Conservation (phyloP, 1,140 invertebrate genomes). For the Musca domestica region DNA sequence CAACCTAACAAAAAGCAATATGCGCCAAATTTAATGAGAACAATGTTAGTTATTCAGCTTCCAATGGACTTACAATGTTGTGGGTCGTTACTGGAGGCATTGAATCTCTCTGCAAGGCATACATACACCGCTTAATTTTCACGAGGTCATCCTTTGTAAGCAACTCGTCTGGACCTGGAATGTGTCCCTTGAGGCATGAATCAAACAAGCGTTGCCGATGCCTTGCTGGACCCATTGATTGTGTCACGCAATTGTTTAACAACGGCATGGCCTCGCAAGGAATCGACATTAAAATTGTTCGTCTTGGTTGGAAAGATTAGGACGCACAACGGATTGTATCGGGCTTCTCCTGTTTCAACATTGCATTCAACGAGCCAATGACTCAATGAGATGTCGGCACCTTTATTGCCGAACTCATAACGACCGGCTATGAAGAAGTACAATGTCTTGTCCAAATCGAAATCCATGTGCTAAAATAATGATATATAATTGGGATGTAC, state of each 20-base stretch:
- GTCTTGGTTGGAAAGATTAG: slow-evolving; percentile 97
- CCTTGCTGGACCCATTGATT: slow-evolving; percentile 93
- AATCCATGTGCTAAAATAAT: slow-evolving; percentile 88
- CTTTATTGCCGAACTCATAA: slow-evolving; percentile 99
- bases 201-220: slow-evolving; percentile 95
- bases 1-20: slow-evolving; percentile 44
- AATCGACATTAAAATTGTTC: slow-evolving; percentile 99
- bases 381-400: slow-evolving; percentile 98
- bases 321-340: slow-evolving; percentile 93
- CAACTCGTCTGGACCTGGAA: slow-evolving; percentile 84
- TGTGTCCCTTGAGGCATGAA: slow-evolving; percentile 84
- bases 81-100: slow-evolving; percentile 98
- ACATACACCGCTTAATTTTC: slow-evolving; percentile 95
- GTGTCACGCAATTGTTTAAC: slow-evolving; percentile 96
- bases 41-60: not conserved
- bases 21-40: slow-evolving; percentile 37
- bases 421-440: slow-evolving; percentile 99
- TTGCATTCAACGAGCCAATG: slow-evolving; percentile 95
- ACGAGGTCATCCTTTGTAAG: slow-evolving; percentile 91
- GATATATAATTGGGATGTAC: not conserved
- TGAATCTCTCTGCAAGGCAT: slow-evolving; percentile 83
- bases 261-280: slow-evolving; percentile 92
- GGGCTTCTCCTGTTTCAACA: slow-evolving; percentile 83
- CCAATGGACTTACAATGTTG: slow-evolving; percentile 73
- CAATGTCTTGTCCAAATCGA: slow-evolving; percentile 97